Evolutionary conservation across 1,140 invertebrate species (phyloP), one percentile per base, ranked within the genome.

Genomic region (Drosophila azteca): DNA sequence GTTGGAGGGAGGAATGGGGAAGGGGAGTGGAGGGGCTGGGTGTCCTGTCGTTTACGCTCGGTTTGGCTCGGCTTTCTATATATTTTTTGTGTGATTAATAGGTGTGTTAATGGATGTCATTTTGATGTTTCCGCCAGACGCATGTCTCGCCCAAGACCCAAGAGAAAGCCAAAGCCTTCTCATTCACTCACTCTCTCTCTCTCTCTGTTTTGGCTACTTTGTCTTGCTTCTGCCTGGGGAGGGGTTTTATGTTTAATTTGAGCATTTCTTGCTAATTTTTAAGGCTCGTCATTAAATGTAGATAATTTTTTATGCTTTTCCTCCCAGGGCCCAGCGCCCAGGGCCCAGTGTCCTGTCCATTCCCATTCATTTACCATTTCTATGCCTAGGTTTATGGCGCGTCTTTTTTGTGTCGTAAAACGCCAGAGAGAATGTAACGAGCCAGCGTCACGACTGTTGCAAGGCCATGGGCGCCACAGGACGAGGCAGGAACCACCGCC

Each of bases 21-120:
- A n/a, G n/a, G 43, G 11, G 45, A 3, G 41, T n/a, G 35, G n/a
- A 8, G 41, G 44, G 11, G 35, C 55, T 54, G 31, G 20, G 11
- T 41, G 44, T 8, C 22, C 59, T 61, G 46, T 50, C 53, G 49
- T 65, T 85, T 31, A 71, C 41, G 63, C 59, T 80, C 64, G 68
- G 77, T 62, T 61, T 83, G 63, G 46, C 54, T 69, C 51, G 62
- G 62, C 66, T 79, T 79, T 80, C 84, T 76, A 65, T 77, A 65
- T 77, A 74, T 70, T 65, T 75, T 81, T 78, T 39, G 35, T 39
- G 80, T 87, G 89, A 90, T 91, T 91, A 91, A 91, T 91, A 90
- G 90, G 90, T 87, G 90, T 91, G 90, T 88, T 91, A 91, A 91
- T 91, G 90, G 90, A 91, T 90, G 90, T 91, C 90, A 91, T 91